phyloP scores from a whole-genome alignment of 2,797 vertebrate genomes.

The Sebastes itinus region DNA sequence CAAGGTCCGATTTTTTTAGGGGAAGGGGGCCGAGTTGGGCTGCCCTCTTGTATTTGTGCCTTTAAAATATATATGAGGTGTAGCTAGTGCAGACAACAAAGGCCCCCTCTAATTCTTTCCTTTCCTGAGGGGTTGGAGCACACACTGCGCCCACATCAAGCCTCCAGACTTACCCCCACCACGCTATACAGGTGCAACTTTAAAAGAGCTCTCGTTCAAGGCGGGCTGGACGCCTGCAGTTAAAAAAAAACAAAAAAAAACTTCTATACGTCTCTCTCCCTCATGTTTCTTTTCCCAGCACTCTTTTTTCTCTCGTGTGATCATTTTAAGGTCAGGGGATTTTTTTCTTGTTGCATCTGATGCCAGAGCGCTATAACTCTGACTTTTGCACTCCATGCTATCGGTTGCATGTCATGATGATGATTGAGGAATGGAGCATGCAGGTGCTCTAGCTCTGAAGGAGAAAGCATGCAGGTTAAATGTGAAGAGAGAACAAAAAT shows the following conservation, averaged over 20 bases:
- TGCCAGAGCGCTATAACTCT: conserved; percentile 24
- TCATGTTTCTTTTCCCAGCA: conserved; percentile 30
- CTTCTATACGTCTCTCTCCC: not conserved
- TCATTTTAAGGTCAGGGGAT: conserved; percentile 35
- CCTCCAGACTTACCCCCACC: conserved; percentile 56
- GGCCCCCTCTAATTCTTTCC: conserved; percentile 66
- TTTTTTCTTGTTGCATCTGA: conserved; percentile 50
- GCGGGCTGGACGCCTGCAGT: not conserved
- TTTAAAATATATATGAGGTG: conserved; percentile 75
- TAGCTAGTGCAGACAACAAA: conserved; percentile 75
- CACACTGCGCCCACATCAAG: conserved; percentile 70
- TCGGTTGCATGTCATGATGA: not conserved
- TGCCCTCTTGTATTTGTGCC: conserved; percentile 46
- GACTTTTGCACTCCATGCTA: conserved; percentile 10
- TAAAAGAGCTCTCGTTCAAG: conserved; percentile 56
- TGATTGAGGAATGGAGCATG: not conserved
- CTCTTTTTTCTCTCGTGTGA: conserved; percentile 28
- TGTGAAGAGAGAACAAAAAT: not conserved
- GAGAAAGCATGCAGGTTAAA: not conserved
- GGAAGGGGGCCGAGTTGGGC: not conserved
- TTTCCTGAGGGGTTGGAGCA: conserved; percentile 61
- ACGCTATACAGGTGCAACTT: conserved; percentile 72
- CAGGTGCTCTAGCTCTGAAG: not conserved
- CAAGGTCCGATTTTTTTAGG: conserved; percentile 44
- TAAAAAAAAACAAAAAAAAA: not conserved